phyloP scores from a whole-genome alignment of 1,140 invertebrate species.

The Drosophila willistoni region DNA sequence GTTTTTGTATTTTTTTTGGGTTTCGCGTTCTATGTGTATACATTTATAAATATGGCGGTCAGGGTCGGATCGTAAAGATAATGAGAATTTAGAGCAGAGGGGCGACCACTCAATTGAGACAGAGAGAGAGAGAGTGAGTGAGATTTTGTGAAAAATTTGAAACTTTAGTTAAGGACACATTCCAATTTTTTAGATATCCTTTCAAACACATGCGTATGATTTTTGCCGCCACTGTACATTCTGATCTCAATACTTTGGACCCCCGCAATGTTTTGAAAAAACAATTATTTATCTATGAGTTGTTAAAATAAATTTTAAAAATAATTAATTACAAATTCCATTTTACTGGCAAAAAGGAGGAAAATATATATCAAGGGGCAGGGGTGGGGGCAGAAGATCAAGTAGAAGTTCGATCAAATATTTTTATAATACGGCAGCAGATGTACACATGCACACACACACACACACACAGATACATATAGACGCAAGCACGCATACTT shows the following conservation, averaged over 20 bases:
- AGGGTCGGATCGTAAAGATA: constrained; percentile 55
- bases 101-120: no score
- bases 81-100: constrained; percentile 24
- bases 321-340: neutral
- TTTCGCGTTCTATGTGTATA: constrained; percentile 42
- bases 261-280: neutral
- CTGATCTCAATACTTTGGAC: no score
- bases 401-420: constrained; percentile 40
- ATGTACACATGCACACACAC: constrained; percentile 37
- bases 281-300: neutral
- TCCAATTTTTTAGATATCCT: no score
- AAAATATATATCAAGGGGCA: constrained; percentile 17
- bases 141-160: no score
- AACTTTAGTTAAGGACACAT: no score
- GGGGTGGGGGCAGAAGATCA: constrained; percentile 18
- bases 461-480: constrained; percentile 14
- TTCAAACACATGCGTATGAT: no score
- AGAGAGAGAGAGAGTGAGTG: neutral
- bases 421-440: constrained; percentile 58
- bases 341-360: constrained; percentile 15
- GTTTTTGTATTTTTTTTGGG: constrained; percentile 28
- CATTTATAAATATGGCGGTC: constrained; percentile 49
- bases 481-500: constrained; percentile 19
- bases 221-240: no score
- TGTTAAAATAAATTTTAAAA: neutral